These are phyloP conservation scores for Nematopogon swammerdamellus DNA, from an alignment of 2,888 invertebrate genomes.

Conservation along the genomic window DNA sequence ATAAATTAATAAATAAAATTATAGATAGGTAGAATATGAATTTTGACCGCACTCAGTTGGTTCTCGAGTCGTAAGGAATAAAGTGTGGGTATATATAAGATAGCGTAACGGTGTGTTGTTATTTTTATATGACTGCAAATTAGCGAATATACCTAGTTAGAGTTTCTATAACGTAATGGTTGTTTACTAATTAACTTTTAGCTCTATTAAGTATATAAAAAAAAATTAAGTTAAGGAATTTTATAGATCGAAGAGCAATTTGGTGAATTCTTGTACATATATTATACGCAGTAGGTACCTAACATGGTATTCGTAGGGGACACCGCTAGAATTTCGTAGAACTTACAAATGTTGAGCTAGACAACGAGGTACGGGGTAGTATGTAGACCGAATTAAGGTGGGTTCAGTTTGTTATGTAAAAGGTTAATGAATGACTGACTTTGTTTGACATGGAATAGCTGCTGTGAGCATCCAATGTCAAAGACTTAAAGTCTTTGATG, in stretches of 20 bases:
- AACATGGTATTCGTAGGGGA: neutral
- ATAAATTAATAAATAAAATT: constrained; percentile 18
- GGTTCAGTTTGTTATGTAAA: no score
- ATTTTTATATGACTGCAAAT: constrained; percentile 55
- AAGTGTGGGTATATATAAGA: neutral
- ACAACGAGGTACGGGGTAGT: neutral
- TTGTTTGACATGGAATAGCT: no score
- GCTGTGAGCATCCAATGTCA: no score
- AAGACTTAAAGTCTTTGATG: no score
- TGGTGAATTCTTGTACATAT: neutral
- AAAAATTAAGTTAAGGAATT: neutral
- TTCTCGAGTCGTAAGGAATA: neutral
- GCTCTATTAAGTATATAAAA: no score
- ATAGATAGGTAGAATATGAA: neutral
- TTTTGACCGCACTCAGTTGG: neutral
- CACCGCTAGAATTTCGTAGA: neutral
- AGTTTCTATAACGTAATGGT: constrained; percentile 39
- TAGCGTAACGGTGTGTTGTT: constrained; percentile 43
- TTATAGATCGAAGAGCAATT: neutral
- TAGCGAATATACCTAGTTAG: constrained; percentile 30
- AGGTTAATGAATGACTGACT: no score
- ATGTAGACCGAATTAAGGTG: neutral
- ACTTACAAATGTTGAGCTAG: neutral
- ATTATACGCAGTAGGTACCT: neutral
- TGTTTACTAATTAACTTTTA: neutral